phyloP scores from a whole-genome alignment of 2,797 vertebrate species.

The Linurgus olivaceus region DNA sequence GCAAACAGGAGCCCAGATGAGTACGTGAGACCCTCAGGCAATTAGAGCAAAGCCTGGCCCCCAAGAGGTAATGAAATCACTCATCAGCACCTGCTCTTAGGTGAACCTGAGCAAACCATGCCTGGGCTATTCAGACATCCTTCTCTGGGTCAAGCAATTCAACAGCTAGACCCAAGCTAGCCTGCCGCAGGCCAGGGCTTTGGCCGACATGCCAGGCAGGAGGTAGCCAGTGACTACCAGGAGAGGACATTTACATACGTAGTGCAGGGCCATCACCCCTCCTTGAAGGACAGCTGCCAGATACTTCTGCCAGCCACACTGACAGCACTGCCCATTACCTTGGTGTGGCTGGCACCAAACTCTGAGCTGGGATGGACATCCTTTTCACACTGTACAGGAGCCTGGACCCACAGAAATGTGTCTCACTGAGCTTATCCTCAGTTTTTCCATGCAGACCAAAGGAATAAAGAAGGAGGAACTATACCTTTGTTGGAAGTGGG shows the following conservation, averaged over 20 bases:
- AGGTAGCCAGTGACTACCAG: neutral
- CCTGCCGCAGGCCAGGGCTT: neutral
- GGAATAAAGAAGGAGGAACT: neutral
- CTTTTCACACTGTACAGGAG: neutral
- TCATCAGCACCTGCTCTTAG: accelerated
- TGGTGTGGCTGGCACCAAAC: neutral
- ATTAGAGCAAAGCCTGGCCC: neutral
- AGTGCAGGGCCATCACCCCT: neutral
- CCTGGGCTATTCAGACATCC: neutral
- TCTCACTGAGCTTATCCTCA: neutral
- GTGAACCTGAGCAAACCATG: neutral
- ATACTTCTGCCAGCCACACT: neutral
- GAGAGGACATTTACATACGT: neutral
- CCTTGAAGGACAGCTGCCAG: neutral
- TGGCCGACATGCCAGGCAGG: neutral
- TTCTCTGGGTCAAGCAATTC: neutral
- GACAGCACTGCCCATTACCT: neutral
- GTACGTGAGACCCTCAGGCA: accelerated
- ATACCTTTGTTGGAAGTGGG: neutral
- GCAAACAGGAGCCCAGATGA: accelerated
- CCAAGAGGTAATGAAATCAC: neutral
- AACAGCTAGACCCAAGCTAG: neutral
- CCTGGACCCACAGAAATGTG: neutral
- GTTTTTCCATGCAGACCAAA: neutral
- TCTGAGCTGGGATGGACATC: neutral